Evolutionary conservation across 1,140 invertebrate genomes (phyloP), one percentile per base, ranked within the genome.

Genomic region (Solenopsis fugax): DNA sequence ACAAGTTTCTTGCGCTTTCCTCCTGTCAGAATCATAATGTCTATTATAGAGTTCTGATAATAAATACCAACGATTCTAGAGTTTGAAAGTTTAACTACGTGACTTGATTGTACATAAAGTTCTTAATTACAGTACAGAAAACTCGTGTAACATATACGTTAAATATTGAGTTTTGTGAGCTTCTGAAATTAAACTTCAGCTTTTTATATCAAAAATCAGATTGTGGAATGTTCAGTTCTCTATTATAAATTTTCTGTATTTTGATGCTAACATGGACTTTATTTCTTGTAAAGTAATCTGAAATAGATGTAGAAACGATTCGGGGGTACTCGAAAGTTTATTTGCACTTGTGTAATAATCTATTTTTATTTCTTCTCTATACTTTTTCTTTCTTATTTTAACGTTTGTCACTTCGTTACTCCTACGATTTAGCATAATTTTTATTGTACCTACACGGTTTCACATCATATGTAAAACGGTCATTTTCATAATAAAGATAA

Each of bases 401-500:
- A 85, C 65, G 69, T 86, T 88, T 62, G 41, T 86, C n/a, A 88
- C 75, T 76, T 87, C 86, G 64, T 91, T 90, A 87, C 54, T 77
- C 37, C 72, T 75, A 58, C 60, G 77, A 92, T 89, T 92, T 92
- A 90, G 85, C 81, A 85, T 93, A 91, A 91, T 92, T 91, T 90
- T 85, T 87, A 88, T 56, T 92, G 89, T 92, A 90, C 50, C 29
- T 56, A 72, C 69, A 76, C 84, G 73, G 84, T 88, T 50, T 62
- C 58, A 16, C 37, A 71, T 64, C 90, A 93, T 93, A 93, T 94
- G 93, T 95, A 94, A 94, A 94, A 93, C 93, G 90, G 93, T 94
- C 92, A 92, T 93, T 94, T 93, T 93, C 90, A 93, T 94, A 94
- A 94, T 95, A 94, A 95, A 95, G 80, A 91, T 92, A 91, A 92